A percentile compares a stretch with the other conserved stretches of the same genome.
Conservation (phyloP, 2,888 invertebrate genomes). For the Adelphocoris suturalis region DNA sequence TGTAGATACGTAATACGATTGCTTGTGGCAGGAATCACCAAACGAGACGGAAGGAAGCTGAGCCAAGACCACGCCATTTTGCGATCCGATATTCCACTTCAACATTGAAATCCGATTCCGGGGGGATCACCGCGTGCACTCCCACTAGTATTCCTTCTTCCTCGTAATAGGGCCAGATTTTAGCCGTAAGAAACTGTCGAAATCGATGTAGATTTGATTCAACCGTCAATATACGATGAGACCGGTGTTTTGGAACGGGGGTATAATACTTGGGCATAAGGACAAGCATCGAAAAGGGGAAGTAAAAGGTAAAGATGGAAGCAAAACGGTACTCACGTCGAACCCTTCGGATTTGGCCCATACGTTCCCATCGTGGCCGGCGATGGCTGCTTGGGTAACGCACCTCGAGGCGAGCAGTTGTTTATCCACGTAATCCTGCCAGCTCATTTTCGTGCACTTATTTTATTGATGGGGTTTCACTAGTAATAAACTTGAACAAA, state of each 20-base stretch:
- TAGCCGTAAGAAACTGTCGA: background rate
- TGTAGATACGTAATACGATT: too few relatives aligned
- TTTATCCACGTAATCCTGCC: conserved; percentile 99
- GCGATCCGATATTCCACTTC: conserved; percentile 61
- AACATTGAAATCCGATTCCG: conserved; percentile 37
- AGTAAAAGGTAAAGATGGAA: conserved; percentile 58
- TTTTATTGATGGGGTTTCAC: conserved; percentile 26
- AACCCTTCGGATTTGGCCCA: conserved; percentile 97
- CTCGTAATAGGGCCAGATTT: background rate
- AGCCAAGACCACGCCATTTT: conserved; percentile 71
- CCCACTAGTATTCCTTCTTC: background rate
- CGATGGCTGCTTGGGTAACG: conserved; percentile 96
- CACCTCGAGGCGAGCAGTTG: conserved; percentile 96
- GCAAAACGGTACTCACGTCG: conserved; percentile 86
- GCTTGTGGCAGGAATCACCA: too few relatives aligned
- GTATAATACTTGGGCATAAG: background rate
- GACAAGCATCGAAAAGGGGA: conserved; percentile 42
- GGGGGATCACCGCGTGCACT: conserved; percentile 41
- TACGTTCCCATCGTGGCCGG: conserved; percentile 96
- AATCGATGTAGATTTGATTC: background rate
- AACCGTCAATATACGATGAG: background rate
- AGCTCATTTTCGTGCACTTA: conserved; percentile 87
- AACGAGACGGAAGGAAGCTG: background rate
- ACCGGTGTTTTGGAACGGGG: background rate
- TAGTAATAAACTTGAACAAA: conserved; percentile 25